phyloP scores from a whole-genome alignment of 2,113 vertebrate genomes.

The Toxostoma redivivum region DNA sequence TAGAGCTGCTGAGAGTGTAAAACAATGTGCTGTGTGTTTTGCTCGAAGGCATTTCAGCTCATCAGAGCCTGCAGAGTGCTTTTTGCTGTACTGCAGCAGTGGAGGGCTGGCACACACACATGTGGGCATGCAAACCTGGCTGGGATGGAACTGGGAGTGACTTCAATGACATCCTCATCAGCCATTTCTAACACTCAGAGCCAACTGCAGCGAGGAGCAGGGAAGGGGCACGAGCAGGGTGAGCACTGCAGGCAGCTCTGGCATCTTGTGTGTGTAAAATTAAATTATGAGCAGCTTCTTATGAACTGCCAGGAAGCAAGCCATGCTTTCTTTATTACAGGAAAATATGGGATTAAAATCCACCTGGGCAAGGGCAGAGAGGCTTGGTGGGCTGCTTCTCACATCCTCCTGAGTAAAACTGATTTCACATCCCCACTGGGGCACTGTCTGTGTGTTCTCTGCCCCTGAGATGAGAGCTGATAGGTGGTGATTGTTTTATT shows the following conservation, averaged over 20 bases:
- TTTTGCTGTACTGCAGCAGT: neutral
- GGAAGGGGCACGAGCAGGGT: neutral
- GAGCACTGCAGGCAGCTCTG: neutral
- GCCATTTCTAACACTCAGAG: neutral
- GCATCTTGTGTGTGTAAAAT: neutral
- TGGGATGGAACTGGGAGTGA: neutral
- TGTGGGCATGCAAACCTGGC: neutral
- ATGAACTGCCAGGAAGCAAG: neutral
- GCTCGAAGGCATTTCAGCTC: conserved; percentile 38
- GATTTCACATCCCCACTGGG: neutral
- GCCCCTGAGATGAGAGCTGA: neutral
- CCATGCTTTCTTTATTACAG: neutral
- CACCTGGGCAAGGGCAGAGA: neutral
- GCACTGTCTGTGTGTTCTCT: neutral
- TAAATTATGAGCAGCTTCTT: neutral
- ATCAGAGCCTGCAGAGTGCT: conserved; percentile 14
- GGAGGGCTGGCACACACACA: neutral
- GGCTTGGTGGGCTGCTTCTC: neutral
- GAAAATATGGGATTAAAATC: neutral
- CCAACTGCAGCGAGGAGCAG: neutral
- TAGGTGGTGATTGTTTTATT: neutral
- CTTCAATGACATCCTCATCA: neutral
- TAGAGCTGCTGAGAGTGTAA: neutral
- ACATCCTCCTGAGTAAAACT: neutral
- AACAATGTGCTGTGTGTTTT: conserved; percentile 16